Percentiles rank a stretch among this genome's conserved stretches.
phyloP scores from a whole-genome alignment of 2,888 invertebrate species.

The Trachelus stipa region DNA sequence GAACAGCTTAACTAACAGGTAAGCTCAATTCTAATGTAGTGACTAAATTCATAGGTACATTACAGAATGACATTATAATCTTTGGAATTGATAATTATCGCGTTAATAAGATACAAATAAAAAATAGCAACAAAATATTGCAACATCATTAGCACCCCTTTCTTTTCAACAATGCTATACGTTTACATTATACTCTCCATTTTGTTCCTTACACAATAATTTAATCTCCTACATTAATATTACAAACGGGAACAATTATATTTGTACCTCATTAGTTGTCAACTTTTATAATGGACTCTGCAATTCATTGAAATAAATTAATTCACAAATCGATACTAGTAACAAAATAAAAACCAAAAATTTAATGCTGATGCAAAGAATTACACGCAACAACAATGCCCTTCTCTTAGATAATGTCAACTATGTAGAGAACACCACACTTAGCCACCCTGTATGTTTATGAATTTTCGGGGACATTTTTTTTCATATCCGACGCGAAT shows the following conservation, averaged over 20 bases:
- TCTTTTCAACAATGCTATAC: background rate
- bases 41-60: background rate
- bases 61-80: background rate
- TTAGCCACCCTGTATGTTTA: background rate
- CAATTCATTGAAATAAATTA: background rate
- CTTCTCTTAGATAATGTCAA: background rate
- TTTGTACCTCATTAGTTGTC: background rate
- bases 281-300: background rate
- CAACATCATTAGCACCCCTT: slow-evolving; percentile 12
- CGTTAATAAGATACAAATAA: background rate
- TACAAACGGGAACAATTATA: background rate
- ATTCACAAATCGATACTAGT: background rate
- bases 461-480: background rate
- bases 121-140: slow-evolving; percentile 8
- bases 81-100: background rate
- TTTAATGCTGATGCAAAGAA: background rate
- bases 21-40: background rate
- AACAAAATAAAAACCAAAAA: background rate
- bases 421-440: background rate
- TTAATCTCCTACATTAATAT: background rate
- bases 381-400: background rate
- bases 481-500: background rate
- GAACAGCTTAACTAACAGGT: background rate
- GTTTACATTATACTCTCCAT: background rate
- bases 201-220: background rate